Base-by-base conservation (phyloP, 2,888 invertebrate genomes). In the Andrena trimmerana region DNA sequence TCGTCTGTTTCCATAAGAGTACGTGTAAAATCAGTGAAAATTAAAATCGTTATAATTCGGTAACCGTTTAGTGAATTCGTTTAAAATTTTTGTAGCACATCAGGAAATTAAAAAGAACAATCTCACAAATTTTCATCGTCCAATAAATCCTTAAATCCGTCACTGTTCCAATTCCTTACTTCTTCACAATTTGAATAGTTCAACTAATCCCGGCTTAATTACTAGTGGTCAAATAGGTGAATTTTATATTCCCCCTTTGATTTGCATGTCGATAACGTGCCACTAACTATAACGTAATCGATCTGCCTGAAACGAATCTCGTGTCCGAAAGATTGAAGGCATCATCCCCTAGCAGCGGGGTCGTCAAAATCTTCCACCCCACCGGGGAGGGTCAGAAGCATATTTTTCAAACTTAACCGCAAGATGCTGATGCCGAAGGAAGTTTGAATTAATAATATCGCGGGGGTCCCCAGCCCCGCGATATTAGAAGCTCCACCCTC, bases 391-490 rank as follows among this genome's bases (percentile, higher is more conserved):
- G 57, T 69, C 57, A 42, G 69, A 0, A 59, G 27, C 57, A 57
- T 69, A 69, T 69, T 57, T 57, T 59, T 59, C 27, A 69, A 69
- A 69, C 57, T 57, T 42, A 27, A 42, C 69, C 69, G 6, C 57
- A 69, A 69, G 69, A 69, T 42, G 69, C 57, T 69, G 57, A 59
- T 69, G 36, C 57, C 69, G 27, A 10, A 13, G 69, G 36, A 57
- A 57, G 27, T 36, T 57, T 57, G 69, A 69, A 69, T 69, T 59
- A 57, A 59, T 69, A 69, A 69, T 69, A 69, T 42, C 4, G 57
- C 29, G 16, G 57, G 42, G 69, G 36, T 57, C n/a, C 2, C 33
- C 36, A 33, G 1, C 20, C 8, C 24, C 13, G 54, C 7, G 13
- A 36, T 54, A 29, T 69, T 57, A 57, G 3, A 42, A 42, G n/a